A percentile compares a stretch with the other conserved stretches of the same genome.
Evolutionary conservation across 1,140 invertebrate species (phyloP).

Genomic region (Telenomus remus): DNA sequence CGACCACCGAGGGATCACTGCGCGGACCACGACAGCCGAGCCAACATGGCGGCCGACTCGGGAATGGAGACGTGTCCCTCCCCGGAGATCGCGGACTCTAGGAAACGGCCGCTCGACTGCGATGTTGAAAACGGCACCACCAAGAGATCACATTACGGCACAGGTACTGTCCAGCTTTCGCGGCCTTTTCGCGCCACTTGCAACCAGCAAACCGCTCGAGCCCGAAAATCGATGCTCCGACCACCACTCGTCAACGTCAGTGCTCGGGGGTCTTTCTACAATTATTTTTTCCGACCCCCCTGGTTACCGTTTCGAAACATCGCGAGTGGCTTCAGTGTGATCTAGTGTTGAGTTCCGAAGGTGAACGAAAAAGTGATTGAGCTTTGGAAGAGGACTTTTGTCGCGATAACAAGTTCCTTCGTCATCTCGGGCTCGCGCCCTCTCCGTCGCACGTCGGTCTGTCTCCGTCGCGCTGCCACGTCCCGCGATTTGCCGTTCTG

Average conservation of each 20-base stretch:
- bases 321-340: too few species aligned
- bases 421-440: constrained; percentile 21
- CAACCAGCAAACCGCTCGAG: neutral
- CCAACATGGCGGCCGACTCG: constrained; percentile 87
- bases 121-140: constrained; percentile 90
- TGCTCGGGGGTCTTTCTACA: too few species aligned
- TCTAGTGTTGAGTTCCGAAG: too few species aligned
- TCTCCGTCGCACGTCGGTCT: constrained; percentile 25
- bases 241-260: too few species aligned
- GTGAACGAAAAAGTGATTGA: too few species aligned
- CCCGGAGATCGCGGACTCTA: constrained; percentile 86
- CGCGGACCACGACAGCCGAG: constrained; percentile 64
- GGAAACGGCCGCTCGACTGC: constrained; percentile 90
- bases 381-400: too few species aligned
- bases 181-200: neutral
- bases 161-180: constrained; percentile 79
- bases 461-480: constrained; percentile 42
- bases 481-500: constrained; percentile 25
- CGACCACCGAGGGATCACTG: constrained; percentile 52
- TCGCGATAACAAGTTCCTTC: constrained; percentile 37
- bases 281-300: too few species aligned
- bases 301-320: too few species aligned
- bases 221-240: neutral
- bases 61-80: constrained; percentile 88
- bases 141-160: constrained; percentile 91